Conservation (phyloP, 1,140 invertebrate genomes). For the Geopemphigus sp. region DNA sequence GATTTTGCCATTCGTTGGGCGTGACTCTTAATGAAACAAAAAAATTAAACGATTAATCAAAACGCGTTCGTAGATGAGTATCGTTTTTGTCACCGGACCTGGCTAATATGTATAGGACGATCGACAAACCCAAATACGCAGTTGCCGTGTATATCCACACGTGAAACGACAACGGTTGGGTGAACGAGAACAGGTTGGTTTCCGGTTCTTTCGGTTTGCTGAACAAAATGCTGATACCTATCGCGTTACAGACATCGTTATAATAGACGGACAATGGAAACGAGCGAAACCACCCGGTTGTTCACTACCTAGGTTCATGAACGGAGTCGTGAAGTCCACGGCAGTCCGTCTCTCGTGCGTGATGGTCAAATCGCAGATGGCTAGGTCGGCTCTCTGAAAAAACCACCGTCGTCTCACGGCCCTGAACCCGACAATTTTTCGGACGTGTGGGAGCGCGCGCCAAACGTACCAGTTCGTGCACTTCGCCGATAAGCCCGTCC, state of each 20-base stretch:
- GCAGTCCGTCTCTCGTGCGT: constrained; percentile 78
- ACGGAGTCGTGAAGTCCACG: constrained; percentile 88
- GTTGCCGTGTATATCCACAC: constrained; percentile 92
- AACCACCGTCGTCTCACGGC: too few relatives aligned
- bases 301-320: constrained; percentile 69
- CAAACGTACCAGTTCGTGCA: constrained; percentile 74
- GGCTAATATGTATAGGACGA: constrained; percentile 77
- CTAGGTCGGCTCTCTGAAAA: constrained; percentile 83
- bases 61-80: too few relatives aligned
- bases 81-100: constrained; percentile 60
- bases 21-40: constrained; percentile 53
- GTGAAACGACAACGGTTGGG: constrained; percentile 81
- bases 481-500: constrained; percentile 83
- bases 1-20: constrained; percentile 64
- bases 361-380: constrained; percentile 89
- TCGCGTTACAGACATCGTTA: constrained; percentile 44
- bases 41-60: too few relatives aligned
- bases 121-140: constrained; percentile 80
- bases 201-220: constrained; percentile 68
- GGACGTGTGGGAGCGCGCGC: too few relatives aligned
- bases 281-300: background rate
- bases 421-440: background rate
- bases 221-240: constrained; percentile 77
- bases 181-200: constrained; percentile 79
- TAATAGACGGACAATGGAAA: background rate